These are phyloP conservation scores for Meloidogyne floridensis DNA, from an alignment of 1,140 invertebrate species.

Conservation along the genomic window DNA sequence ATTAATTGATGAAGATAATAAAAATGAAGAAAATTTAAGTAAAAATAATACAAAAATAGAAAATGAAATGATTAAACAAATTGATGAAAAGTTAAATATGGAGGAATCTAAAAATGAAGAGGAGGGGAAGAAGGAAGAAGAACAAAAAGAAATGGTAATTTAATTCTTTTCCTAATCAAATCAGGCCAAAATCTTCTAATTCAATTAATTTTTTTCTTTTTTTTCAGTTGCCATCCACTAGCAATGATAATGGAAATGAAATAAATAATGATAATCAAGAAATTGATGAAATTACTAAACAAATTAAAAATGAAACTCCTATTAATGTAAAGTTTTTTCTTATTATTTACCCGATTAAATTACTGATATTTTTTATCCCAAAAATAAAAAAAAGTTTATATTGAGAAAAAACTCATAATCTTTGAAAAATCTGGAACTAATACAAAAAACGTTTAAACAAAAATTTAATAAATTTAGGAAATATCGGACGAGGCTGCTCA, in stretches of 20 bases:
- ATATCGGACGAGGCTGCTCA: neutral
- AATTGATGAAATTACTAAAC: neutral
- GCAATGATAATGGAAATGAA: neutral
- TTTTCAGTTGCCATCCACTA: neutral
- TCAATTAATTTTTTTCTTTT: neutral
- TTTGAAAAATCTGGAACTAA: too few species aligned
- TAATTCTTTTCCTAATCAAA: too few species aligned
- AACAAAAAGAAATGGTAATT: too few species aligned
- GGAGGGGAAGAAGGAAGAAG: too few species aligned
- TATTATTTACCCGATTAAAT: neutral
- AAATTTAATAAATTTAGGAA: neutral
- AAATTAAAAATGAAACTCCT: neutral
- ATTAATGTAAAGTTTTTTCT: neutral
- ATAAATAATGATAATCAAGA: slow-evolving; percentile 1
- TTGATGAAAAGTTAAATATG: too few species aligned
- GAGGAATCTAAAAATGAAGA: too few species aligned
- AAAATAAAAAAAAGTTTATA: too few species aligned
- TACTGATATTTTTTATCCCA: too few species aligned
- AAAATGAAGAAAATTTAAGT: too few species aligned
- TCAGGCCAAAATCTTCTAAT: too few species aligned
- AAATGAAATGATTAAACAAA: neutral
- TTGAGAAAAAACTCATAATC: too few species aligned
- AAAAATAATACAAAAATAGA: neutral
- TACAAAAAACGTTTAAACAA: neutral
- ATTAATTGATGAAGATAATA: too few species aligned